Evolutionary conservation across 2,797 vertebrate species (phyloP).

Genomic region (Danio tinwini): DNA sequence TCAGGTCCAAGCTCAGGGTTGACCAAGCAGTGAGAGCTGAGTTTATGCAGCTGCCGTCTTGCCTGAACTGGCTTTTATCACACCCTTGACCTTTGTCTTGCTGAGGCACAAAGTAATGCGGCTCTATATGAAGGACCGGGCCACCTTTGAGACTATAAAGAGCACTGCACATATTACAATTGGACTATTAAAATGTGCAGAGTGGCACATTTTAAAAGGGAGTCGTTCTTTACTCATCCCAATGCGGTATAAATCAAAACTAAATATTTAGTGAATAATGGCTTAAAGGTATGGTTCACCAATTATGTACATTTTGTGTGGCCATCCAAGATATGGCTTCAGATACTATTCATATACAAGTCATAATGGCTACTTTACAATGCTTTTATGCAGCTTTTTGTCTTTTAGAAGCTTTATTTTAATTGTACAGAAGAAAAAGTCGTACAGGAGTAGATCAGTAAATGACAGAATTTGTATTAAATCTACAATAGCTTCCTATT

Average conservation of each 20-base stretch:
- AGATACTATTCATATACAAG: not conserved
- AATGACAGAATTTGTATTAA: not conserved
- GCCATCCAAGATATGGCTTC: not conserved
- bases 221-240: not conserved
- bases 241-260: not conserved
- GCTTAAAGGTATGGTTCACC: not conserved
- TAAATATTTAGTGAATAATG: not conserved
- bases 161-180: not conserved
- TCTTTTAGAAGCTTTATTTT: not conserved
- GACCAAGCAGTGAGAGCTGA: constrained; percentile 49
- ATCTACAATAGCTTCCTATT: not conserved
- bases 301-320: no score
- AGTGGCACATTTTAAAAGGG: not conserved
- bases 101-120: constrained; percentile 8
- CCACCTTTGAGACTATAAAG: constrained; percentile 28
- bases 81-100: constrained; percentile 27
- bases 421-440: not conserved
- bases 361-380: not conserved
- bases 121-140: constrained; percentile 6
- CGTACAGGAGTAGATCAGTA: not conserved
- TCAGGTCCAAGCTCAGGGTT: constrained; percentile 64
- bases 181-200: constrained; percentile 11
- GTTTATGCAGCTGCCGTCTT: constrained; percentile 58
- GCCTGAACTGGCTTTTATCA: constrained; percentile 50
- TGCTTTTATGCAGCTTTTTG: not conserved